Base-by-base conservation (phyloP, 2,113 vertebrate species). In the Carassius auratus region DNA sequence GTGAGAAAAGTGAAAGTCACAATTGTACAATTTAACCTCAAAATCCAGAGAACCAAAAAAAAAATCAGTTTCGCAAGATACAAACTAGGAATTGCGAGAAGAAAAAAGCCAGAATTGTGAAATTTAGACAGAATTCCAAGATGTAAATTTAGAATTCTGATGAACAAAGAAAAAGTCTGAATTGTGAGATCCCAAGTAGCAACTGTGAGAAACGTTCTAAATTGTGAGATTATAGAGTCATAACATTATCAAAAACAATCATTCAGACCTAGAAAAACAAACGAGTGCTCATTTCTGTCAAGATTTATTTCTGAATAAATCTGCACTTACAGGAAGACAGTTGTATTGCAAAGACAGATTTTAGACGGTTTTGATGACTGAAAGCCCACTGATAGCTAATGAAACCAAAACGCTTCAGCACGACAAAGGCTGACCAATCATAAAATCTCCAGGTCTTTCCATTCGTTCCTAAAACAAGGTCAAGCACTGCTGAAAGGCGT, bases 291-390 rank as follows among this genome's bases (percentile, higher is more conserved):
- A 69, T 92, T 71, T 90, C 78, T 59, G 85, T 94, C 92, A 82
- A 52, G 36, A 85, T 90, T 92, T 87, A 87, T 86, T 93, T 94
- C 93, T 89, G 90, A 93, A 91, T 94, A 92, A 94, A 93, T 92
- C 87, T 84, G 85, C 92, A 88, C 42, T 91, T 92, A 94, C 93
- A 95, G 94, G 94, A 95, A 95, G 95, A 95, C 94, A 88, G 86
- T 92, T 92, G 93, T 94, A 94, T 94, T 94, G 93, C 92, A 92
- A 93, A 93, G 93, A 94, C 92, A 90, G 87, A 92, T 90, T 88
- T 52, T 74, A 89, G 88, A 86, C 85, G 10, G 88, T 88, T 90
- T 85, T 87, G 93, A 85, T 91, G 86, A 91, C 91, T 90, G 91
- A 93, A 92, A 91, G 86, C 61, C 75, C 90, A 92, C 88, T 59